Evolutionary conservation across 2,888 invertebrate species (phyloP).

Genomic region (Andricus quercusramuli): DNA sequence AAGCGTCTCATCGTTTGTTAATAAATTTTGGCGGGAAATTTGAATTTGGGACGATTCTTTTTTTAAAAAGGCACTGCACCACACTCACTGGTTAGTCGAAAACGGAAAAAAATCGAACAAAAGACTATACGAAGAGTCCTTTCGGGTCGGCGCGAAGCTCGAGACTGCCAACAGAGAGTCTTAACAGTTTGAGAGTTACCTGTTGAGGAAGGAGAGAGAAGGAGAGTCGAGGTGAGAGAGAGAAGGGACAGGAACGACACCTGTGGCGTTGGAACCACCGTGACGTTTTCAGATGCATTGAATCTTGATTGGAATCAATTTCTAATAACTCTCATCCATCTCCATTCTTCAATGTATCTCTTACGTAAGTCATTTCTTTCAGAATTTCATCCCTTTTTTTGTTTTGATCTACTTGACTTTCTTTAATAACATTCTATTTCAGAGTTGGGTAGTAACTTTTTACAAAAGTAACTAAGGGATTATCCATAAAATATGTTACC

Average conservation of each 20-base stretch:
- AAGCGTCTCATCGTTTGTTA: background rate
- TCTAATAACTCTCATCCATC: slow-evolving; percentile 15
- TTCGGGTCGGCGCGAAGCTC: slow-evolving; percentile 72
- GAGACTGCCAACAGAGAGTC: slow-evolving; percentile 65
- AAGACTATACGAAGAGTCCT: slow-evolving; percentile 55
- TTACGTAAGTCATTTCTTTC: background rate
- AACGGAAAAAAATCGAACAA: slow-evolving; percentile 46
- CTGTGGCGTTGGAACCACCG: slow-evolving; percentile 64
- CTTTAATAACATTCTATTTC: background rate
- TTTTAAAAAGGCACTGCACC: slow-evolving; percentile 53
- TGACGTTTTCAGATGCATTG: slow-evolving; percentile 19
- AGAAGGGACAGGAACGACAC: slow-evolving; percentile 66
- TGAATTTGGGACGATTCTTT: background rate
- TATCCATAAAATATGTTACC: too few species aligned
- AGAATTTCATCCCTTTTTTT: background rate
- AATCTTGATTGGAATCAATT: slow-evolving; percentile 20
- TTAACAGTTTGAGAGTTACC: slow-evolving; percentile 14
- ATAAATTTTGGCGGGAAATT: background rate
- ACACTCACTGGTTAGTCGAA: slow-evolving; percentile 51
- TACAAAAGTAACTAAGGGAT: too few species aligned
- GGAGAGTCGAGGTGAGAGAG: slow-evolving; percentile 42
- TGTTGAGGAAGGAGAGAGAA: slow-evolving; percentile 23
- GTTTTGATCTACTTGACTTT: background rate
- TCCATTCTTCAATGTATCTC: background rate
- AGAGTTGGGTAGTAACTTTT: too few species aligned